A percentile compares a stretch with the other conserved stretches of the same genome.
These are phyloP conservation scores for Illadopsis cleaveri DNA, from an alignment of 2,113 vertebrate species.

Conservation along the genomic window DNA sequence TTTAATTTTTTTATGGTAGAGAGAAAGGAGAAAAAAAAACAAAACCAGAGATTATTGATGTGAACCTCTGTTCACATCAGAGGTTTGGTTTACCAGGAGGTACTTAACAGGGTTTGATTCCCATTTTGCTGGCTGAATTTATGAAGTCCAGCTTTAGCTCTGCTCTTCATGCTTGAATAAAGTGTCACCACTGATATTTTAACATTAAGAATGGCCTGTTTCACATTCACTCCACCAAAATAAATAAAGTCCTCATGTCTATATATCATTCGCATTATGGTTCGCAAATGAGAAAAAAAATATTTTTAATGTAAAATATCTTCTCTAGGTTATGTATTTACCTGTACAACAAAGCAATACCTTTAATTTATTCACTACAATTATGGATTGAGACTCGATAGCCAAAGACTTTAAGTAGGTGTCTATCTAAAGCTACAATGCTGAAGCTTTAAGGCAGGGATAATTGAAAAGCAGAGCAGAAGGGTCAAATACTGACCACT, in stretches of 20 bases:
- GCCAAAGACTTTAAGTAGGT: not conserved
- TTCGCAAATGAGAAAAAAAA: rapidly evolving
- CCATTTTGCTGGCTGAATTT: not conserved
- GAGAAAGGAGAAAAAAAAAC: not conserved
- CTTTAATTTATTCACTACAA: not conserved
- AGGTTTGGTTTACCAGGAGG: not conserved
- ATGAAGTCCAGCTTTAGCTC: not conserved
- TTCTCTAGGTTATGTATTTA: not conserved
- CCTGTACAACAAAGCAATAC: not conserved
- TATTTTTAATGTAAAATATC: not conserved
- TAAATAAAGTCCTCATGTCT: not conserved
- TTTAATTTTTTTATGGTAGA: not conserved
- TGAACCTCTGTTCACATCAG: not conserved
- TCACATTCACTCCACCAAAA: not conserved
- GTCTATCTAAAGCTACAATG: not conserved
- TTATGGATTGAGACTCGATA: not conserved
- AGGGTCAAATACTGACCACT: not conserved
- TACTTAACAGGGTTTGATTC: not conserved
- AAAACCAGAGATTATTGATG: not conserved
- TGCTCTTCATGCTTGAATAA: not conserved
- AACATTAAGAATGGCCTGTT: not conserved
- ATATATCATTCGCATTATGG: not conserved
- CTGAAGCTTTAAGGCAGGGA: not conserved
- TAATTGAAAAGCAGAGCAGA: not conserved
- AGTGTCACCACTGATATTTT: not conserved